phyloP scores from a whole-genome alignment of 2,888 invertebrate genomes.

The Andrena marginata region DNA sequence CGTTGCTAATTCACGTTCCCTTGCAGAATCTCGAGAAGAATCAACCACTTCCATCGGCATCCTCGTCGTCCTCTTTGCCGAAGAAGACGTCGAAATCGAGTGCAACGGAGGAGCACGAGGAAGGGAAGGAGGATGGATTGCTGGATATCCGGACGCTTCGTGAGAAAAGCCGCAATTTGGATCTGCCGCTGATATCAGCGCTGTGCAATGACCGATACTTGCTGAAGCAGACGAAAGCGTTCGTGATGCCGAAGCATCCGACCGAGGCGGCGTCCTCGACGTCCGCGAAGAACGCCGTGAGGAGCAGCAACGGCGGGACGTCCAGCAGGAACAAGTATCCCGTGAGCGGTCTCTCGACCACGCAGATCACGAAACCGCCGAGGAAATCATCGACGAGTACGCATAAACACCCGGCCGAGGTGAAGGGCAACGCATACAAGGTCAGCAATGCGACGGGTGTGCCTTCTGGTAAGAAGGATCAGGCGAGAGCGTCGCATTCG shows the following conservation, averaged over 20 bases:
- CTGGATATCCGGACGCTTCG: conserved; percentile 93
- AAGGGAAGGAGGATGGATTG: conserved; percentile 81
- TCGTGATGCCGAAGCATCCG: conserved; percentile 91
- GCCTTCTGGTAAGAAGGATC: conserved; percentile 78
- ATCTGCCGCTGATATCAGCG: conserved; percentile 96
- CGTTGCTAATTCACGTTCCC: background rate
- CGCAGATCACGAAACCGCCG: conserved; percentile 87
- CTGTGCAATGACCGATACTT: conserved; percentile 96
- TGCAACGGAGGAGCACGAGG: conserved; percentile 58
- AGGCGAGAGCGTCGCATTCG: conserved; percentile 81
- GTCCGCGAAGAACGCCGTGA: conserved; percentile 66
- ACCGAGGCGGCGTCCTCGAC: conserved; percentile 74
- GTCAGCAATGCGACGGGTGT: conserved; percentile 64
- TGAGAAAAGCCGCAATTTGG: conserved; percentile 95
- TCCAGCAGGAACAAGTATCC: conserved; percentile 88
- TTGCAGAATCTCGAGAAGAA: conserved; percentile 81
- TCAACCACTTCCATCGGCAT: conserved; percentile 80
- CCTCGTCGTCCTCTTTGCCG: conserved; percentile 67
- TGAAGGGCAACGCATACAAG: conserved; percentile 80
- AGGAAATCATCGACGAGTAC: conserved; percentile 87
- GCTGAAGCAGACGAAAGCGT: conserved; percentile 94
- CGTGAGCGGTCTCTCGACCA: conserved; percentile 88
- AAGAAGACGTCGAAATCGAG: conserved; percentile 58
- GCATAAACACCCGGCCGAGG: conserved; percentile 92
- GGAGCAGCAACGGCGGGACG: conserved; percentile 67